Evolutionary conservation across 1,140 invertebrate genomes (phyloP), one percentile per base, ranked within the genome.

Genomic region (Chrysomallon squamiferum): DNA sequence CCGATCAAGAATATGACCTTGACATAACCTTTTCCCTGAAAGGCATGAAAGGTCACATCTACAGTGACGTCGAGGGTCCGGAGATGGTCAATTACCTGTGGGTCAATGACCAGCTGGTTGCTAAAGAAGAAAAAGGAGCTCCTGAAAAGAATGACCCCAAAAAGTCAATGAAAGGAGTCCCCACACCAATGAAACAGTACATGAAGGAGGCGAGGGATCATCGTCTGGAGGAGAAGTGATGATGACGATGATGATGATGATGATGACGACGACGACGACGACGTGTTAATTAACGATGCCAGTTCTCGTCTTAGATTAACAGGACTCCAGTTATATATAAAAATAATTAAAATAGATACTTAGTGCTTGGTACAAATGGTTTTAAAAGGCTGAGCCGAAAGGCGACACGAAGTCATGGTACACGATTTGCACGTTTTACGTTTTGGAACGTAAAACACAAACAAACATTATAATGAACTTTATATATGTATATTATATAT

Each of bases 61-160:
- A 71, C 61, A 80, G 79, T 67, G 79, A 80, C 45, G 79, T 79
- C n/a, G 77, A 79, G 56, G 72, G 77, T 3, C 45, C 62, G 2
- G 72, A 79, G 58, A 78, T 80, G 79, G 73, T 73, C 29, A 80
- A 80, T 56, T 79, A 74, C 35, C 64, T 80, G 0, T 72, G 76
- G 45, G 47, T 79, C 18, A 68, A 80, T 45, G 71, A 71, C 22
- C 50, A 72, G 5, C 65, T 73, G 4, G 50, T 75, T 11, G 74
- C 57, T 0, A 57, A 68, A 3, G 68, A 78, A 63, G 73, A 50
- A 43, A 35, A 32, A 60, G 67, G 29, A 22, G 58, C 68, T 56
- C 54, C 47, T n/a, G n/a, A 33, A 43, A 65, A 45, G 18, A 50
- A 52, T n/a, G 59, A 71, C 43, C 30, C 20, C 7, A 49, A 58